Evolutionary conservation across 2,113 vertebrate species (phyloP), one percentile per base, ranked within the genome.

Genomic region (Rana temporaria): DNA sequence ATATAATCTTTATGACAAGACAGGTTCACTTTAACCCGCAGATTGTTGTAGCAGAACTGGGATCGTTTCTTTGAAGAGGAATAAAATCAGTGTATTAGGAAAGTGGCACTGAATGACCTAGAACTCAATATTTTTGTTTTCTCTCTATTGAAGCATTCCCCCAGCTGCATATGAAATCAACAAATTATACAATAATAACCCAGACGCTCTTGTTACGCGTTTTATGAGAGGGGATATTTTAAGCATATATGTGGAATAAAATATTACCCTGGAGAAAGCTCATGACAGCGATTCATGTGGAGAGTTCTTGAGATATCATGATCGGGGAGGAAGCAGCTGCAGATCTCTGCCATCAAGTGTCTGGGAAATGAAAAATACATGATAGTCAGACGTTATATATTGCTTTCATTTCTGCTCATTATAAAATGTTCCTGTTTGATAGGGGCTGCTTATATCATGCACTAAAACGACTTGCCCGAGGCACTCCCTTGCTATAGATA

Each of bases 221-320:
- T 81, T 81, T 56, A 73, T 65, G 69, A 73, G 69, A 52, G 1
- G 79, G 53, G 57, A 73, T 81, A 64, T 81, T 81, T 73, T 72
- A 73, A 57, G 69, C 69, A 73, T 64, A 53, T 73, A 55, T 65
- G 57, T 73, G 26, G 68, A 72, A 73, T 64, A 60, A 65, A 52
- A 55, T 52, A 64, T 71, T 81, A 52, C 67, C 77, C 69, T 12
- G 26, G 79, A 81, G 69, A 26, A 38, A 63, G 22, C 30, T 7
- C 17, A 65, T 73, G 48, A 73, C 69, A 55, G 24, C 42, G 69
- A 73, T 81, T 72, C 79, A 64, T 72, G 48, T 81, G 22, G 59
- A 72, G 57, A 32, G 42, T 32, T 73, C 79, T 56, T 65, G 22
- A 65, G 55, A 70, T 34, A 62, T 80, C 34, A 80, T 80, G 78